Base-by-base conservation (phyloP, 1,140 invertebrate genomes). In the Tetramorium parvispinum region DNA sequence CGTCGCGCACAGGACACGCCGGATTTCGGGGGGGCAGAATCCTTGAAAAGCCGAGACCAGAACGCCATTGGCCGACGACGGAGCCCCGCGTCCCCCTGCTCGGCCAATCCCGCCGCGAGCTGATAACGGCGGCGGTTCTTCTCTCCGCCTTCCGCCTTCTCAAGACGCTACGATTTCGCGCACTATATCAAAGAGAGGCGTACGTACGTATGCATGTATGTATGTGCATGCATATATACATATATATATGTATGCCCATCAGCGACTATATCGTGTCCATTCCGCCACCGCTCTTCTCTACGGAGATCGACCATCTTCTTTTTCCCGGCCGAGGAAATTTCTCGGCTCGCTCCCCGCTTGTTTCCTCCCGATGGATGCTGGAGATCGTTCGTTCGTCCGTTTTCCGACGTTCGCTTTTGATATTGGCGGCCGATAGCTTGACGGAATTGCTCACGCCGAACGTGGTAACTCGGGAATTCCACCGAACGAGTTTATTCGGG, bases 31-130 rank as follows among this genome's bases (percentile, higher is more conserved):
- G 91, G 91, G 89, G 89, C 63, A 85, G 92, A 94, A 93, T 94
- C 91, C 91, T 90, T 93, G 93, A 95, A 95, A 95, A 94, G 81
- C 89, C 89, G 94, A 95, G 93, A 95, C 94, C 95, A 95, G 91
- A 81, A 85, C 89, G 89, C 92, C 86, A 95, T 95, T 95, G 95
- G 95, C 76, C 91, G 94, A 70, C 87, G 88, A 86, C 81, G 76
- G 91, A 92, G 89, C 92, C 88, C 82, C 90, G 77, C 77, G 71
- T 76, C 89, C 83, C 70, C 65, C 82, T 89, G 88, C 90, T 94
- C 89, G 92, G 89, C 95, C 95, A 95, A 95, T 94, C 94, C 92
- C 77, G 86, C 88, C 51, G 71, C 91, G 88, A 91, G 89, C 85
- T 95, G 95, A 95, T 95, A 95, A 95, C 93, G 92, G 89, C 87